Evolutionary conservation across 2,113 vertebrate genomes (phyloP), one percentile per base, ranked within the genome.

Genomic region (Silurus meridionalis): DNA sequence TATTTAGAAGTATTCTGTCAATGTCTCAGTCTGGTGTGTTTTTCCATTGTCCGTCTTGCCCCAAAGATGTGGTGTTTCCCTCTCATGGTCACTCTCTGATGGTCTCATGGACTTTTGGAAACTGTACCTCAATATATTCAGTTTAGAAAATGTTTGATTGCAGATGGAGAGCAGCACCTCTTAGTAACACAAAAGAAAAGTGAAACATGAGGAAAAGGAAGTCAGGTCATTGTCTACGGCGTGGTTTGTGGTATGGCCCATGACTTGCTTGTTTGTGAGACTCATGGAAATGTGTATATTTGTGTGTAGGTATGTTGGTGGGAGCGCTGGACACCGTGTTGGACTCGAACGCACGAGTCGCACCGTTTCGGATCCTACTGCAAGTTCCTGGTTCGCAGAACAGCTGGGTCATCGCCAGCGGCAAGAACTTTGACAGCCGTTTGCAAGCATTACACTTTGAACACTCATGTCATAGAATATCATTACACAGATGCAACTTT

Each of bases 361-460:
- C 97, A 2, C 98, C 98, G 0, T 99, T 98, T 90, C 95, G 98
- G 80, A 97, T 99, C 90, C 95, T 99, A 81, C 96, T 98, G 19
- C 97, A 98, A 92, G 95, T 98, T n/a, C 97, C 98, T 0, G 96
- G 96, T 83, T 97, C 97, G 23, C 97, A 97, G 94, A 94, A 96
- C 92, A 98, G 97, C 95, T 99, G 97, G 95, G 95, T 97, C 91
- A 96, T 99, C 67, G 98, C 98, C 85, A 97, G 97, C 82, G 98
- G 98, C 99, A 95, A 97, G 97, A 91, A 90, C 7, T 57, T 48
- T 21, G 11, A 50, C 37, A 37, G 37, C 37, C 37, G 1, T 37
- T 37, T 37, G 37, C 37, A 37, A 37, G 37, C 37, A 37, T 37
- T 37, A 37, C 37, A 37, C 37, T 37, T 37, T 37, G 37, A 37